Evolutionary conservation across 2,797 vertebrate species (phyloP), one percentile per base, ranked within the genome.

Genomic region (Centropyge bicolor): DNA sequence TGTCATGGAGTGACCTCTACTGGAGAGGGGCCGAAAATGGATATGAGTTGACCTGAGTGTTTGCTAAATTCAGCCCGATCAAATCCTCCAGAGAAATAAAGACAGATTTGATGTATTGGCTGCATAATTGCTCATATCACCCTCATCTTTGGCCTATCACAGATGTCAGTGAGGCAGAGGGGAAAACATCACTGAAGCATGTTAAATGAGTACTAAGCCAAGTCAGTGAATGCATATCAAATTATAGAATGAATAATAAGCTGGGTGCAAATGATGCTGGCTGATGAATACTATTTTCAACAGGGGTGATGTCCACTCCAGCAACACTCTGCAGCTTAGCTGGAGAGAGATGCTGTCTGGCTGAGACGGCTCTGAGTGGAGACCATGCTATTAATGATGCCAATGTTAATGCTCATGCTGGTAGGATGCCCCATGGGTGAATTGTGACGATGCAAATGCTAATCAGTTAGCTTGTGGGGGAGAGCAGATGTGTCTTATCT

Each of bases 321-420:
- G 86, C 79, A 52, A 61, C 17, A 14, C 55, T 79, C 49, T 4
- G 27, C 73, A 70, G 80, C 69, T 80, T 78, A 41, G 75, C 74
- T 67, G 80, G 46, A 76, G 70, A 90, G 89, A 87, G 90, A 82
- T 90, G 81, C 66, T 78, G 89, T 86, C 88, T 86, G 88, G 67
- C 80, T 51, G 79, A 86, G 93, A 89, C 67, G 76, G 86, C 83
- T 89, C 87, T 88, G 86, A 90, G 90, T 74, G 84, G 86, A 90
- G 86, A 89, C 85, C 73, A 88, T 88, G 89, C 84, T 89, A 70
- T 85, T 88, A 93, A 92, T 88, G 80, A 92, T 81, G 77, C 81
- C 64, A 61, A 22, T 76, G 78, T 77, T 83, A 52, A 84, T 68
- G 74, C 76, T 80, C 72, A 51, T 8, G 84, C 92, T 90, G 85